Base-by-base conservation (phyloP, 2,797 vertebrate species). In the Notamacropus eugenii region DNA sequence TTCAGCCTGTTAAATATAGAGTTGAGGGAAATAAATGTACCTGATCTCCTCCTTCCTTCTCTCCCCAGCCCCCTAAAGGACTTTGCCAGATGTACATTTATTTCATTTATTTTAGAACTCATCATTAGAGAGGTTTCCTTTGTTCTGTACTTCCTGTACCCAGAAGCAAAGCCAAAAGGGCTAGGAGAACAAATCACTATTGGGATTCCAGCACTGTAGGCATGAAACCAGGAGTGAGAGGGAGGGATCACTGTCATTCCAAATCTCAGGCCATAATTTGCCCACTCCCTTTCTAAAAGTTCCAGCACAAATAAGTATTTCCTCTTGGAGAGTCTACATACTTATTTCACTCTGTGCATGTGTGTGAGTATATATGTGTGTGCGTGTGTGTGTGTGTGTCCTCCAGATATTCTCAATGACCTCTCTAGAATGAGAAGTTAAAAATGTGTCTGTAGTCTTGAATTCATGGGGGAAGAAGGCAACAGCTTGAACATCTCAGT, bases 141-240 rank as follows among this genome's bases (percentile, higher is more conserved):
- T 97, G 54, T 94, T 96, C 95, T 87, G 58, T 58, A 58, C 92
- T 93, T 62, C 91, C 96, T 96, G 52, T 22, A 59, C 56, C 90
- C 95, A 92, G 91, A 96, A 97, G 96, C 59, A 67, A 95, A 93
- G 59, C 98, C 90, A 67, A 67, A 97, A 92, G 93, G 93, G 94
- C 94, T 97, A 87, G 87, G 54, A 90, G 87, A 14, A 91, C 59
- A 91, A 87, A 56, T 96, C 87, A 90, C 94, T 95, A 96, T 97
- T 97, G 96, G 96, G 96, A 97, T 96, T 58, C 22, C 40, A 27
- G 24, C 9, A 87, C 8, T 87, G 22, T 94, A 95, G 97, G 96
- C 95, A 90, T 50, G 91, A 95, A 96, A 94, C 94, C 90, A 93
- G 0, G 95, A 92, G 97, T 22, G 13, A 16, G 87, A 52, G 40